Evolutionary conservation across 2,797 vertebrate species (phyloP).

Genomic region (Poecilia gillii): DNA sequence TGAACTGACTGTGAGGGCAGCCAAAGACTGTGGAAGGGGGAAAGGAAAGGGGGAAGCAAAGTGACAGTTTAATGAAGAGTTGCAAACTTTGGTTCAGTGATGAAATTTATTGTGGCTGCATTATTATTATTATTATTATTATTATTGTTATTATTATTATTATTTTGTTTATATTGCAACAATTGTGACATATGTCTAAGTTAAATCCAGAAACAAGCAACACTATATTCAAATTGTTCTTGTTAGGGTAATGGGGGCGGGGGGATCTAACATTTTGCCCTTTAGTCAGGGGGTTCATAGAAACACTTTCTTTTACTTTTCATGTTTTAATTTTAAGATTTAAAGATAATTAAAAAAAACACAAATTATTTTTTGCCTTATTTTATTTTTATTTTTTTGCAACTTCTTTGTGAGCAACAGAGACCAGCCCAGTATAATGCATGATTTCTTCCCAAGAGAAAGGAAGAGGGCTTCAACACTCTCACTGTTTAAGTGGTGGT

Average conservation of each 20-base stretch:
- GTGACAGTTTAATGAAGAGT: conserved; percentile 64
- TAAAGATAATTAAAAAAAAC: conserved; percentile 57
- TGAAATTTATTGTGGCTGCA: conserved; percentile 73
- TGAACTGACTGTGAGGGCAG: conserved; percentile 83
- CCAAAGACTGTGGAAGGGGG: conserved; percentile 70
- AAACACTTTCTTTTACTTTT: conserved; percentile 74
- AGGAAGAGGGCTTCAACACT: conserved; percentile 79
- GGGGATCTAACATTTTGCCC: conserved; percentile 83
- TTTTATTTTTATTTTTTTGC: conserved; percentile 65
- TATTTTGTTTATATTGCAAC: conserved; percentile 60
- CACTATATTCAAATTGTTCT: conserved; percentile 84
- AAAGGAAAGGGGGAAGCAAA: conserved; percentile 53
- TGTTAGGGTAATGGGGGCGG: conserved; percentile 84
- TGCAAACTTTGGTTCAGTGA: conserved; percentile 83
- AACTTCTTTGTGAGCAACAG: conserved; percentile 83
- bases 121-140: conserved; percentile 70
- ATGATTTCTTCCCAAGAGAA: conserved; percentile 82
- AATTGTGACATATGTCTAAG: conserved; percentile 86
- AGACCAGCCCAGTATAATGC: conserved; percentile 86
- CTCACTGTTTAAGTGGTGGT: conserved; percentile 81
- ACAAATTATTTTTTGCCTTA: conserved; percentile 45
- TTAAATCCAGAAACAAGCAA: conserved; percentile 82
- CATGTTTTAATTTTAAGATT: conserved; percentile 86
- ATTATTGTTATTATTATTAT: conserved; percentile 66
- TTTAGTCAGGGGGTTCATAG: conserved; percentile 86